Conservation (phyloP, 2,888 invertebrate genomes). For the Andrena hattorfiana region DNA sequence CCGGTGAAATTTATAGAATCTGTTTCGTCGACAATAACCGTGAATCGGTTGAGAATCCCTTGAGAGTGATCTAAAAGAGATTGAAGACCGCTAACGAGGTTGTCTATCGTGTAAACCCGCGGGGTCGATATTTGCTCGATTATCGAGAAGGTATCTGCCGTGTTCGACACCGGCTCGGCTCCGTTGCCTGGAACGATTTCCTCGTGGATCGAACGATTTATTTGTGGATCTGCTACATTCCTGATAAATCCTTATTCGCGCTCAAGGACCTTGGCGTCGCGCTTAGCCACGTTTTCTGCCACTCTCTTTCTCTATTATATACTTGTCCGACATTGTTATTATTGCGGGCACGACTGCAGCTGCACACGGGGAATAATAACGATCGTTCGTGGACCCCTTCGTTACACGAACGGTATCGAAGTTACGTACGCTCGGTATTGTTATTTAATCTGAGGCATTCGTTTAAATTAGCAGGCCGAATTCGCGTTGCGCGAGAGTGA, state of each 20-base stretch:
- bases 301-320: slow-evolving; percentile 66
- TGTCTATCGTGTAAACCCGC: slow-evolving; percentile 47
- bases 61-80: slow-evolving; percentile 52
- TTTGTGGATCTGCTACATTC: slow-evolving; percentile 55
- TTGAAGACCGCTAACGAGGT: slow-evolving; percentile 55
- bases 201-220: slow-evolving; percentile 58
- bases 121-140: slow-evolving; percentile 57
- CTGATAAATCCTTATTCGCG: slow-evolving; percentile 64
- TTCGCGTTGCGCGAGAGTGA: slow-evolving; percentile 8
- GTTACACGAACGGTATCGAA: slow-evolving; percentile 45
- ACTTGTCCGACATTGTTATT: slow-evolving; percentile 64
- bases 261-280: slow-evolving; percentile 61
- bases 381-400: slow-evolving; percentile 59
- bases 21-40: background rate
- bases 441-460: slow-evolving; percentile 59
- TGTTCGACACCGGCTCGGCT: slow-evolving; percentile 41
- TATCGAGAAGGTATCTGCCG: slow-evolving; percentile 43
- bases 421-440: slow-evolving; percentile 59
- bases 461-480: slow-evolving; percentile 52
- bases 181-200: slow-evolving; percentile 41
- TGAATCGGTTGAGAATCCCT: slow-evolving; percentile 39
- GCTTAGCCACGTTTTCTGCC: slow-evolving; percentile 48
- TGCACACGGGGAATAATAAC: slow-evolving; percentile 62
- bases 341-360: slow-evolving; percentile 63
- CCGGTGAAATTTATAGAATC: background rate